phyloP scores from a whole-genome alignment of 2,888 invertebrate species.

The Hymenopus coronatus region DNA sequence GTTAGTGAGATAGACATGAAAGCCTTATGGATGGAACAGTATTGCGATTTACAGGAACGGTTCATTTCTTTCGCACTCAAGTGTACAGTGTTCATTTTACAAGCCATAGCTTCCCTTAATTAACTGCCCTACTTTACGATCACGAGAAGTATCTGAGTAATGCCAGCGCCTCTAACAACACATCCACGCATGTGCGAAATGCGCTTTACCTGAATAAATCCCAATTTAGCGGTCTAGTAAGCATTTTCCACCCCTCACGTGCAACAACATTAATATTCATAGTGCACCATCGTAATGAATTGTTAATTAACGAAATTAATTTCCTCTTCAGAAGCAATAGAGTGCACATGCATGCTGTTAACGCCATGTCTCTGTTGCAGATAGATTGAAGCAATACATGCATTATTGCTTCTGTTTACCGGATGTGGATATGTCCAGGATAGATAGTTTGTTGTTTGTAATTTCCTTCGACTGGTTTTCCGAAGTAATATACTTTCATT shows the following conservation, averaged over 20 bases:
- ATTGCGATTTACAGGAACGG: too few relatives aligned
- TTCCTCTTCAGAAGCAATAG: background rate
- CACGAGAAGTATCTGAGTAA: background rate
- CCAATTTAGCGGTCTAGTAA: background rate
- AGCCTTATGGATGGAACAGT: too few relatives aligned
- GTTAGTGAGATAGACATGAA: too few relatives aligned
- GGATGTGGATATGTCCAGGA: background rate
- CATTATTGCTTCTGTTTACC: background rate
- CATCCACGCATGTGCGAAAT: background rate
- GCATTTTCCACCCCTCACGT: background rate
- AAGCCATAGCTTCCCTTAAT: too few relatives aligned
- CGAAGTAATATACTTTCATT: background rate
- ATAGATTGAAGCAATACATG: background rate
- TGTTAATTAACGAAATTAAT: background rate
- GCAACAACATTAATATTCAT: background rate
- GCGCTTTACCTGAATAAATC: background rate
- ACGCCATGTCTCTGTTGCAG: background rate
- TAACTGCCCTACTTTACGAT: background rate
- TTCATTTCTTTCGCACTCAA: too few relatives aligned
- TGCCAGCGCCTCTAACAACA: background rate
- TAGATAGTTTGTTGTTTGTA: background rate
- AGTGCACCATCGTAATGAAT: background rate
- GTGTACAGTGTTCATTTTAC: too few relatives aligned
- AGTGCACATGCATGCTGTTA: background rate
- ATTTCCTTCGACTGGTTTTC: background rate